These are phyloP conservation scores for Myiopsitta monachus DNA, from an alignment of 2,113 vertebrate species.

Conservation along the genomic window DNA sequence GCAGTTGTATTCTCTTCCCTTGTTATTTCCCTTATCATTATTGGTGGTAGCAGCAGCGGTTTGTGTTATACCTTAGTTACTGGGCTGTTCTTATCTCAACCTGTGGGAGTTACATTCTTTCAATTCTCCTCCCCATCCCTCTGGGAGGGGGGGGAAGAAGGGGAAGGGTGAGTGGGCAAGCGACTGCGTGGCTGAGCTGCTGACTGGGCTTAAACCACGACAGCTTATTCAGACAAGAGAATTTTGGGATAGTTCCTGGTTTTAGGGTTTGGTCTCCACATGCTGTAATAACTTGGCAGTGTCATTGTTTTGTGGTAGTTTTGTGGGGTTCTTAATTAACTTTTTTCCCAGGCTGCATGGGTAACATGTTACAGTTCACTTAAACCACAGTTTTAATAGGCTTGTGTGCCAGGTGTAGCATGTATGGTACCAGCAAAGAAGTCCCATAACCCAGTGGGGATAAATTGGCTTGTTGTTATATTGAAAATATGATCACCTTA, in stretches of 20 bases:
- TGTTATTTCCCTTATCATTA: too few species aligned
- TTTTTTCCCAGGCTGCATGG: background rate
- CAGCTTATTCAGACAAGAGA: background rate
- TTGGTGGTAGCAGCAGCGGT: too few species aligned
- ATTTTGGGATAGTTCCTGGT: background rate
- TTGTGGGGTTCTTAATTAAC: background rate
- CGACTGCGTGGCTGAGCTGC: too few species aligned
- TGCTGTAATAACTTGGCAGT: background rate
- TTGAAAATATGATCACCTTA: conserved; percentile 24
- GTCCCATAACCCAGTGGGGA: background rate
- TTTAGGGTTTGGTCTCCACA: background rate
- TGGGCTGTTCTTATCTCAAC: too few species aligned
- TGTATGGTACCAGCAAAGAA: background rate
- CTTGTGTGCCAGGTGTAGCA: background rate
- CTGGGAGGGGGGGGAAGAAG: too few species aligned
- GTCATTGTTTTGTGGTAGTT: background rate
- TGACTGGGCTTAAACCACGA: too few species aligned
- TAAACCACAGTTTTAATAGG: background rate
- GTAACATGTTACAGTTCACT: background rate
- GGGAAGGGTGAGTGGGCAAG: too few species aligned
- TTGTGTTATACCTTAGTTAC: too few species aligned
- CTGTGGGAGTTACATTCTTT: too few species aligned
- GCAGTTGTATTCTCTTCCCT: too few species aligned
- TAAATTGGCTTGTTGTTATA: conserved; percentile 23
- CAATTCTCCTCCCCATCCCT: too few species aligned